Base-by-base conservation (phyloP, 1,140 invertebrate species). In the Dinoponera quadriceps region DNA sequence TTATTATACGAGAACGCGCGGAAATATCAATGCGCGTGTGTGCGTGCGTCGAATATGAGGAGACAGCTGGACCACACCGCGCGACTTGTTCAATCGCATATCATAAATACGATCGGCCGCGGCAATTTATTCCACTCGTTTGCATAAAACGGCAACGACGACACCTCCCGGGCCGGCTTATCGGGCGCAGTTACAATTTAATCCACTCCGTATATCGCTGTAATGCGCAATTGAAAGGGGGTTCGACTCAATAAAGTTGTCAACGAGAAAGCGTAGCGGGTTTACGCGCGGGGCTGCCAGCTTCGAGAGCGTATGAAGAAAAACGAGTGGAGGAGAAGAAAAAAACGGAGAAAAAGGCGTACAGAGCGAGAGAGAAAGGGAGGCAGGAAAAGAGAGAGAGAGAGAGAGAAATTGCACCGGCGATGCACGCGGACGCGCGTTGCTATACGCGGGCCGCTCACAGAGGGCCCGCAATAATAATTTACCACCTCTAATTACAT, bases 401-500 rank as follows among this genome's bases (percentile, higher is more conserved):
- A 27, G 73, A 51, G 51, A 20, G 33, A 57, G 38, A 57, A 57
- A 80, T 59, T 71, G 25, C 75, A 57, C 49, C 75, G 75, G 75
- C 66, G 77, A 81, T 81, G 51, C 75, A 60, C 29, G 62, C 44
- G 73, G 51, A 63, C 84, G 49, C 49, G 18, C 38, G 33, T 65
- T 66, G 22, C 48, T 77, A 71, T 38, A 73, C 68, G 55, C 55
- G 48, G 25, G 44, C 7, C 38, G 38, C 68, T 44, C 14, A 22
- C 60, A 62, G 62, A 44, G 29, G 59, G 29, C 20, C 54, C 62
- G 82, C 85, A 59, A 85, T 85, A 87, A 88, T 84, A 87, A 87
- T 87, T 88, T 88, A 87, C 86, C 74, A 49, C 33, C 82, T 71
- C 86, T 88, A 87, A 88, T 88, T 88, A 74, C 86, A 74, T 84